A percentile compares a stretch with the other conserved stretches of the same genome.
phyloP scores from a whole-genome alignment of 1,140 invertebrate species.

The Copidosoma floridanum region DNA sequence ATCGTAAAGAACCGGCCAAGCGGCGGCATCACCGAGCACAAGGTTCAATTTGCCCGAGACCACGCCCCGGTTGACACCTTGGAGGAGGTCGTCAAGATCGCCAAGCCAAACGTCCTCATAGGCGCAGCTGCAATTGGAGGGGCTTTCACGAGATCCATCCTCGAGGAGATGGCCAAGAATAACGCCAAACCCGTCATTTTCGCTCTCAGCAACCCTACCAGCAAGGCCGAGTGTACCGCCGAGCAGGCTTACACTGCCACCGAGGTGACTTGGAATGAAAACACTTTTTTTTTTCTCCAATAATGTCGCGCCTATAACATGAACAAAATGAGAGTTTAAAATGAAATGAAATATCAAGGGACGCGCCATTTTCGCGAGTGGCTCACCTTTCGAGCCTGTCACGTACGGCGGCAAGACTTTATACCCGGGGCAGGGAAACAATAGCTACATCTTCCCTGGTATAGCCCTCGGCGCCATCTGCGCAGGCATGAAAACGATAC shows the following conservation, averaged over 20 bases:
- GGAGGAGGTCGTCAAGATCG: slow-evolving; percentile 70
- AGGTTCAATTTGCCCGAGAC: slow-evolving; percentile 73
- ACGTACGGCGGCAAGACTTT: slow-evolving; percentile 73
- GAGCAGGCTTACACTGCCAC: slow-evolving; percentile 86
- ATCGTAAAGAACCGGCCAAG: slow-evolving; percentile 75
- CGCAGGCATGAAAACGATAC: slow-evolving; percentile 79
- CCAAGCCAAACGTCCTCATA: slow-evolving; percentile 85
- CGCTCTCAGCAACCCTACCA: slow-evolving; percentile 94
- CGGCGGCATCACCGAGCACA: slow-evolving; percentile 75
- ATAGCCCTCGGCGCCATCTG: slow-evolving; percentile 84
- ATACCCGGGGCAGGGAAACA: slow-evolving; percentile 92
- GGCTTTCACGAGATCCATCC: slow-evolving; percentile 82
- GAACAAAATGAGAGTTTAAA: background rate
- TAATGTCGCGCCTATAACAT: background rate
- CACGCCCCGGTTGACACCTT: slow-evolving; percentile 69
- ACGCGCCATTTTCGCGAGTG: slow-evolving; percentile 84
- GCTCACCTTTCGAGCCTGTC: slow-evolving; percentile 87
- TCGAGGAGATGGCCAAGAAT: slow-evolving; percentile 76
- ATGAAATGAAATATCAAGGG: slow-evolving; percentile 68
- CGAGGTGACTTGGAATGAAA: slow-evolving; percentile 70
- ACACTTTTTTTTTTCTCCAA: background rate
- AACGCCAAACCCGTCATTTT: slow-evolving; percentile 86
- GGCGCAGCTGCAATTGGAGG: slow-evolving; percentile 80
- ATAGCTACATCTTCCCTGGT: slow-evolving; percentile 96
- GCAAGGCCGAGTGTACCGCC: slow-evolving; percentile 96